Evolutionary conservation across 2,113 vertebrate genomes (phyloP), one percentile per base, ranked within the genome.

Genomic region (Rhineura floridana): DNA sequence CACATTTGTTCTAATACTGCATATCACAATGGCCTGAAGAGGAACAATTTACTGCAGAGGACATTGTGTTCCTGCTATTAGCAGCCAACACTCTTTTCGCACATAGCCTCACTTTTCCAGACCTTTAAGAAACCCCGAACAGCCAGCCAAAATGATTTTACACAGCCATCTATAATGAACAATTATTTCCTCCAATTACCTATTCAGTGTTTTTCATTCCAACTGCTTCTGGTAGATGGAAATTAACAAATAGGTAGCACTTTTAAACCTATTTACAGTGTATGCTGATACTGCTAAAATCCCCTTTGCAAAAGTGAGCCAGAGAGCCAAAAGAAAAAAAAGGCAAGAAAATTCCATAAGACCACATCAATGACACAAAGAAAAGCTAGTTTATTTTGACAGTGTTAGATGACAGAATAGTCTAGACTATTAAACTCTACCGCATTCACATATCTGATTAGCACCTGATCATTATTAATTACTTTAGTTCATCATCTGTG

Each of bases 261-360:
- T 88, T 90, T 86, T 73, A 87, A 88, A 88, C 33, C 81, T 83
- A 73, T 87, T 87, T 73, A 79, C n/a, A 70, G 3, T 81, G 44
- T n/a, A 79, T 67, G 59, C 52, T 9, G 42, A 90, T 2, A 80
- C 11, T 63, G 52, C 65, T 89, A 89, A 85, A 63, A 85, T 81
- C 55, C 67, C 33, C 42, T 30, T 72, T 75, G 46, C 9, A 50
- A 81, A 65, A 42, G 17, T 52, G 50, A 81, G 48, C 25, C 62
- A 30, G 36, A 21, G 9, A 39, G 19, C n/a, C 21, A n/a, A 62
- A 62, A 1, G 23, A 10, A 15, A 2, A 15, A 69, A 1, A 33
- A 30, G 11, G 9, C n/a, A 10, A 82, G 82, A 84, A 8, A 0
- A 65, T 5, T 9, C 10, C 2, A 3, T 0, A 1, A 63, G 13